Evolutionary conservation across 1,140 invertebrate species (phyloP).

Genomic region (Hyphantria cunea): DNA sequence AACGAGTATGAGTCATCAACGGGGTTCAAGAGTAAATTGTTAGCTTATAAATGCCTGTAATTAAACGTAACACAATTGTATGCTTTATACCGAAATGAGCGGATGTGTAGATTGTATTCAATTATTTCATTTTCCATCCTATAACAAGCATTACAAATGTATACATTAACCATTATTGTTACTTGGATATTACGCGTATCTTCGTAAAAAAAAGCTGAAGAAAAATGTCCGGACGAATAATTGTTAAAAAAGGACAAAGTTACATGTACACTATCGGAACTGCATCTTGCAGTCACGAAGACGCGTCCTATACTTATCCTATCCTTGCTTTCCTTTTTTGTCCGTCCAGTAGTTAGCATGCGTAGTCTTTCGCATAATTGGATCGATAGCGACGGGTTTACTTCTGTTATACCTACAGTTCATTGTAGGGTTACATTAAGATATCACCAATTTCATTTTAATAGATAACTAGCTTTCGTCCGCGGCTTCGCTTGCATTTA

Average conservation of each 20-base stretch:
- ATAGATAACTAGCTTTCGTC: no score
- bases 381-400: no score
- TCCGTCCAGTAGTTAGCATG: no score
- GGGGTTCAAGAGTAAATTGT: background rate
- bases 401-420: no score
- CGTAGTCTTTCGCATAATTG: conserved; percentile 10
- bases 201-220: no score
- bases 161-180: no score
- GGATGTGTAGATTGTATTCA: background rate
- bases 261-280: conserved; percentile 12
- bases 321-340: conserved; percentile 11
- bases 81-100: conserved; percentile 3
- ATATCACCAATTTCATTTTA: no score
- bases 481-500: no score
- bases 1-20: background rate
- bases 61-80: background rate
- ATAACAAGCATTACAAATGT: background rate
- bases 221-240: background rate
- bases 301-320: conserved; percentile 21
- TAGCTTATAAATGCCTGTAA: background rate
- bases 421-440: no score
- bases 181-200: no score
- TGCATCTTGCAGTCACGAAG: conserved; percentile 4
- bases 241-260: conserved; percentile 10
- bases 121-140: conserved; percentile 3